Evolutionary conservation across 2,888 invertebrate genomes (phyloP), one percentile per base, ranked within the genome.

Genomic region (Drosophila affinis): DNA sequence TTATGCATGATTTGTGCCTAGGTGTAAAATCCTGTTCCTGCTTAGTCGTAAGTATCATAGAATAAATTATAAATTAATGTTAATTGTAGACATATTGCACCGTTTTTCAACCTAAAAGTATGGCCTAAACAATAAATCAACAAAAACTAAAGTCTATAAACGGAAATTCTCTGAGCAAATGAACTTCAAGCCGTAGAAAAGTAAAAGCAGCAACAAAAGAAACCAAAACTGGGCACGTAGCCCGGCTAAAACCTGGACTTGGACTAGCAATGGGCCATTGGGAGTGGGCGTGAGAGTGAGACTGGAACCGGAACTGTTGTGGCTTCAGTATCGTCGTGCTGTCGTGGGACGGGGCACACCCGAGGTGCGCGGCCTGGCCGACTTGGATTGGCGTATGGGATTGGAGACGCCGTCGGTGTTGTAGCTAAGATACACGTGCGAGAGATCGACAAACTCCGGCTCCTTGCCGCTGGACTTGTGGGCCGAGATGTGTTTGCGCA

Each of bases 401-500:
- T 92, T 94, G 87, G 93, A 92, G 1, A 93, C 93, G n/a, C 93
- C 93, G 53, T 94, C 93, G 3, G 91, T 93, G 61, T 94, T 94
- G 81, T 95, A 95, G 32, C 94, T 94, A 44, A 95, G 92, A 92
- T 95, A 95, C 9, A 95, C 94, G 79, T 94, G 94, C 0, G 95
- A 95, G 49, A 95, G 91, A 87, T 95, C 95, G 3, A 94, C 93
- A 62, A 94, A 94, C 12, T 93, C 93, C 59, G 93, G 92, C 93
- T 93, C 92, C 79, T 92, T 93, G 27, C 89, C 85, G 55, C 86
- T 89, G 14, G 90, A 82, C 70, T 92, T 91, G 61, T 92, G 85
- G 45, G 93, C 91, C 21, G 91, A 83, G 47, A 93, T 92, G 81
- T 94, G 94, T 90, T 97, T 96, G 68, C 96, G 94, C 98, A 99